Percentiles rank a stretch among this genome's conserved stretches.
phyloP scores from a whole-genome alignment of 2,797 vertebrate species.

The Helostoma temminkii region DNA sequence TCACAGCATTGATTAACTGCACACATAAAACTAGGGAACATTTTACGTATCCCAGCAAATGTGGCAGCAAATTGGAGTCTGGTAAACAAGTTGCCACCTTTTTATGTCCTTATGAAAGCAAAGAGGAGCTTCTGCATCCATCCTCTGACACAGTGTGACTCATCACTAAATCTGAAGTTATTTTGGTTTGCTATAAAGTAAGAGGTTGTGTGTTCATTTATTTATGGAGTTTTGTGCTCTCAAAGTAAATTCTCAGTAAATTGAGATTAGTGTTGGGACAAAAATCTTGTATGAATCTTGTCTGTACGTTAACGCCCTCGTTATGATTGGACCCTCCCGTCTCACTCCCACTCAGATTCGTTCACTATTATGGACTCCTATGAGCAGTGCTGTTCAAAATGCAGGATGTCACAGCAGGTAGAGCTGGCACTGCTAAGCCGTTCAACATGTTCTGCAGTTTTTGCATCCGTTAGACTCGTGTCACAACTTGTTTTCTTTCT shows the following conservation, averaged over 20 bases:
- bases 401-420: slow-evolving; percentile 7
- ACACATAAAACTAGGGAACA: slow-evolving; percentile 65
- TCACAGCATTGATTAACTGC: slow-evolving; percentile 61
- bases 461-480: background rate
- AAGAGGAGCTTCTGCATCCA: slow-evolving; percentile 39
- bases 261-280: slow-evolving; percentile 13
- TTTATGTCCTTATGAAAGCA: slow-evolving; percentile 65
- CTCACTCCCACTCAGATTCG: background rate
- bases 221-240: slow-evolving; percentile 17
- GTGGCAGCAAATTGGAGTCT: slow-evolving; percentile 73
- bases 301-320: slow-evolving; percentile 3
- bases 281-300: background rate
- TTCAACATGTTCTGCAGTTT: background rate
- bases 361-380: background rate
- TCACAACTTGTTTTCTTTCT: background rate
- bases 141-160: slow-evolving; percentile 34
- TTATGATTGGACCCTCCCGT: background rate
- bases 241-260: slow-evolving; percentile 24
- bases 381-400: background rate
- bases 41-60: slow-evolving; percentile 57
- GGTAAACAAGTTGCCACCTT: slow-evolving; percentile 76
- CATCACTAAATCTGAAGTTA: slow-evolving; percentile 48
- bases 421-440: background rate
- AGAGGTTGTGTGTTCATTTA: slow-evolving; percentile 34
- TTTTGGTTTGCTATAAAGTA: slow-evolving; percentile 38